phyloP scores from a whole-genome alignment of 2,888 invertebrate genomes.

The Chloroclystis v-ata region DNA sequence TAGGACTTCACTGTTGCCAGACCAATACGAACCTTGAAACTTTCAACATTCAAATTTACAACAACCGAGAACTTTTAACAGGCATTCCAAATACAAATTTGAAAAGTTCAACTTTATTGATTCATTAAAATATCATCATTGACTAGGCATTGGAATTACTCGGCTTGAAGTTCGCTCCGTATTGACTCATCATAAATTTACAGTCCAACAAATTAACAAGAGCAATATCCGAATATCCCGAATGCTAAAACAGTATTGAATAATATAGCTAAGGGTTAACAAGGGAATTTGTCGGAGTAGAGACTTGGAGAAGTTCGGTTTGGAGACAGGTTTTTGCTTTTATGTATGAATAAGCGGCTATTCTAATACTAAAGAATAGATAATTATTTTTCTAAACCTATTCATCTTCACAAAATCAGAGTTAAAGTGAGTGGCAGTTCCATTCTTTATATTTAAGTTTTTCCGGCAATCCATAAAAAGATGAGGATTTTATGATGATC shows the following conservation, averaged over 20 bases:
- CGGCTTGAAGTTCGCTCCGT: conserved; percentile 9
- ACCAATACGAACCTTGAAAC: too few species aligned
- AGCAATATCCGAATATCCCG: neutral
- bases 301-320: neutral
- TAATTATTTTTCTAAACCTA: too few species aligned
- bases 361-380: too few species aligned
- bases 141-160: conserved; percentile 13
- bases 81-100: neutral
- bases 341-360: too few species aligned
- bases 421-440: too few species aligned
- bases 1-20: too few species aligned
- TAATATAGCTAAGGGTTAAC: neutral
- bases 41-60: too few species aligned
- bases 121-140: conserved; percentile 19
- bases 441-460: too few species aligned
- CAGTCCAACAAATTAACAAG: conserved; percentile 11
- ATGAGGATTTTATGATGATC: too few species aligned
- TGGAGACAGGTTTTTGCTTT: neutral
- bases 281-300: neutral
- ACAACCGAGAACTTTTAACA: too few species aligned
- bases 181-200: conserved; percentile 12
- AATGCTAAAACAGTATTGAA: conserved; percentile 1
- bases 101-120: conserved; percentile 9
- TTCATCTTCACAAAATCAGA: too few species aligned
- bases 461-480: too few species aligned